Conservation (phyloP, 2,113 vertebrate genomes). For the Panthera uncia region DNA sequence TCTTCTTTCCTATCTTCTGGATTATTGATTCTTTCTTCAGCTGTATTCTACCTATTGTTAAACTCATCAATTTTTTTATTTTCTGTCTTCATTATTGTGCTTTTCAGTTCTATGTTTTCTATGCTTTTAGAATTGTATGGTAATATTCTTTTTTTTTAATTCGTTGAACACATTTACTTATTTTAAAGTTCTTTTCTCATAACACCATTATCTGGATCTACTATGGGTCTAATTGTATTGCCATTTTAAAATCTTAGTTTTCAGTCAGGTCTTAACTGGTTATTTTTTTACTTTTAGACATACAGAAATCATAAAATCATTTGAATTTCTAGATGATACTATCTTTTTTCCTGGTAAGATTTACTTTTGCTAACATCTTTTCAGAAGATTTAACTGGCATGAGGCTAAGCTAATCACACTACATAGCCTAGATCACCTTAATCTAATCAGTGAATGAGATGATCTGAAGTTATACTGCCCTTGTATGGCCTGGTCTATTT, state of each 20-base stretch:
- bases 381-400: neutral
- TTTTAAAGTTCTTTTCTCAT: neutral
- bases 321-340: neutral
- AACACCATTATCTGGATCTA: neutral
- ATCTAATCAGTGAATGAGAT: neutral
- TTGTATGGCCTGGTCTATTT: neutral
- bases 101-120: neutral
- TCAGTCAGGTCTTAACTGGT: neutral
- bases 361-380: neutral
- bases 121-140: neutral
- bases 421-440: neutral
- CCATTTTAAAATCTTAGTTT: neutral
- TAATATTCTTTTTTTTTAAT: neutral
- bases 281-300: neutral
- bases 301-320: constrained; percentile 14
- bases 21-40: neutral
- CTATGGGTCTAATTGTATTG: neutral
- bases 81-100: neutral
- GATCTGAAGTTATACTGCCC: neutral
- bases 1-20: neutral
- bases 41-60: neutral
- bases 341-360: neutral
- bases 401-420: neutral
- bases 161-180: neutral
- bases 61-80: neutral